A percentile compares a stretch with the other conserved stretches of the same genome.
phyloP scores from a whole-genome alignment of 2,797 vertebrate genomes.

The Pangasius mekongensis region DNA sequence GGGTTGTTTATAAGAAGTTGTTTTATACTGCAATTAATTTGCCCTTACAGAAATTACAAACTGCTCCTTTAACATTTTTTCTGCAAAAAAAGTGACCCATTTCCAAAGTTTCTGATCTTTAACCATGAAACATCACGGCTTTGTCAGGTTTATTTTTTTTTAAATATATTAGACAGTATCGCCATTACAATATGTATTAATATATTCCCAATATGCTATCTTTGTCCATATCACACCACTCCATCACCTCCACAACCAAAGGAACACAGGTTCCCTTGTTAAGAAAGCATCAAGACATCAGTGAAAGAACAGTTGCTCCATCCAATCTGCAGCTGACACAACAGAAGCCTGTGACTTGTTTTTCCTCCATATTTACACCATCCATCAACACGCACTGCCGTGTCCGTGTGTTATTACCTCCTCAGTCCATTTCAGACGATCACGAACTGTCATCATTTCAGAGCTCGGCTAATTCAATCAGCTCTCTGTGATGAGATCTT shows the following conservation, averaged over 20 bases:
- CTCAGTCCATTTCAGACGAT: slow-evolving; percentile 61
- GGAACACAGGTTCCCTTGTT: not conserved
- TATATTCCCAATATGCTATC: too few species aligned
- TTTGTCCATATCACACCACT: not conserved
- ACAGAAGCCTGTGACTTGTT: not conserved
- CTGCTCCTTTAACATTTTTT: not conserved
- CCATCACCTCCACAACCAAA: not conserved
- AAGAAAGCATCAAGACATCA: not conserved
- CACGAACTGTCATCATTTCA: slow-evolving; percentile 53
- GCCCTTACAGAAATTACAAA: too few species aligned
- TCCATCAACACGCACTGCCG: not conserved
- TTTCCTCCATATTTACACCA: slow-evolving; percentile 11
- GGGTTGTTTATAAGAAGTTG: too few species aligned
- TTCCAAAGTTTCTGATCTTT: not conserved
- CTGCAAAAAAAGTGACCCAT: too few species aligned
- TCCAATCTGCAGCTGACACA: not conserved
- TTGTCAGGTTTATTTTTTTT: not conserved
- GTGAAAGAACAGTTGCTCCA: not conserved
- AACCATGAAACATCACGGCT: not conserved
- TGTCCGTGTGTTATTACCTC: slow-evolving; percentile 62
- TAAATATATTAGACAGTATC: not conserved
- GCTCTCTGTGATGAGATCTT: slow-evolving; percentile 57
- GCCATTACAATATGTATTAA: too few species aligned
- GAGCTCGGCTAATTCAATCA: slow-evolving; percentile 69
- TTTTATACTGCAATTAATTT: too few species aligned